Conservation (phyloP, 2,888 invertebrate genomes). For the Ichneumoninae sp. region DNA sequence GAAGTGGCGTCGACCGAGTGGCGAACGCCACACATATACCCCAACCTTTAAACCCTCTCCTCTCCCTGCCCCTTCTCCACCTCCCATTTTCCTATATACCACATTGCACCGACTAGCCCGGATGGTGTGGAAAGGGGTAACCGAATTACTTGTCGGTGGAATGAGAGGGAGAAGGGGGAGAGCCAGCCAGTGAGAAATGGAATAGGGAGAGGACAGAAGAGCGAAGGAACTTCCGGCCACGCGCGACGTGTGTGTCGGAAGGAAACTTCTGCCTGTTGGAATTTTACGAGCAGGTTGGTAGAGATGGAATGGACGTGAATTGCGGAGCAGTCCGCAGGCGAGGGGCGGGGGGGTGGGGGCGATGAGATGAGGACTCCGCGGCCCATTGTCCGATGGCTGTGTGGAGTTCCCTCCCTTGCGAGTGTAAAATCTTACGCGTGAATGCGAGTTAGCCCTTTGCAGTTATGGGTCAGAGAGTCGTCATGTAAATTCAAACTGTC, state of each 20-base stretch:
- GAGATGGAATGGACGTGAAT: conserved; percentile 25
- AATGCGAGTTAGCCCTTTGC: neutral
- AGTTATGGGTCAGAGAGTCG: neutral
- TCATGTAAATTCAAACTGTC: neutral
- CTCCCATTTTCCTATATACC: neutral
- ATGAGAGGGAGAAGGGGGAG: conserved; percentile 56
- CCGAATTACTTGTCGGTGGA: conserved; percentile 71
- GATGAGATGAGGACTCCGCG: neutral
- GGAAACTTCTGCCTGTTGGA: conserved; percentile 53
- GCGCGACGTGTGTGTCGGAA: conserved; percentile 47
- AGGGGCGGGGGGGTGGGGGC: neutral
- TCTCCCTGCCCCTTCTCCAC: neutral
- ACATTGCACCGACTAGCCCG: conserved; percentile 22
- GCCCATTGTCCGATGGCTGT: conserved; percentile 12
- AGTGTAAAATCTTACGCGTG: conserved; percentile 11
- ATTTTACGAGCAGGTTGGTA: conserved; percentile 45
- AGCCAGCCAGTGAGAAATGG: conserved; percentile 21
- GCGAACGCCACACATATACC: conserved; percentile 29
- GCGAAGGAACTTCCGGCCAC: conserved; percentile 56
- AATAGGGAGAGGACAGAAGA: conserved; percentile 41
- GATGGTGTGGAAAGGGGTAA: conserved; percentile 69
- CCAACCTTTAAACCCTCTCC: neutral
- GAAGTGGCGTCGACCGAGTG: conserved; percentile 54
- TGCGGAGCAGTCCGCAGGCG: neutral
- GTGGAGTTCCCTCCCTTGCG: neutral